Percentiles rank a stretch among this genome's conserved stretches.
Conservation (phyloP, 2,113 vertebrate species). For the Propithecus coquereli region DNA sequence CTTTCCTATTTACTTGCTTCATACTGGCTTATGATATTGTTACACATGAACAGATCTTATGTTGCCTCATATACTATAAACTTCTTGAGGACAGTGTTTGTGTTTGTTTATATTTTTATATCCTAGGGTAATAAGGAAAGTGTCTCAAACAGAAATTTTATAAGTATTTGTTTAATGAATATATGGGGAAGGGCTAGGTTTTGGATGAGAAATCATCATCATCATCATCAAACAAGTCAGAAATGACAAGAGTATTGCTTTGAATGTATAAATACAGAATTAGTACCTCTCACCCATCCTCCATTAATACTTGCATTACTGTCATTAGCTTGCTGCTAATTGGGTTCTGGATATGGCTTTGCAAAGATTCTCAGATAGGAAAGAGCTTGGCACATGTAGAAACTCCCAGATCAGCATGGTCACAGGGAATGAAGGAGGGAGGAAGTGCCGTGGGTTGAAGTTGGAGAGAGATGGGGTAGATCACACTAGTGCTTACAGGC, state of each 20-base stretch:
- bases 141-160: background rate
- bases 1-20: background rate
- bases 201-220: background rate
- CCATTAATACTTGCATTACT: background rate
- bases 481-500: background rate
- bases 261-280: background rate
- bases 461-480: background rate
- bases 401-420: background rate
- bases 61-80: background rate
- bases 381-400: background rate
- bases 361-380: background rate
- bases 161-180: background rate
- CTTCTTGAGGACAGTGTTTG: background rate
- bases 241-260: background rate
- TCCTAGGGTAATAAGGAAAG: background rate
- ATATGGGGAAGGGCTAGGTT: background rate
- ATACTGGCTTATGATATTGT: background rate
- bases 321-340: background rate
- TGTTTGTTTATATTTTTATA: background rate
- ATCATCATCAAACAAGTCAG: background rate
- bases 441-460: background rate
- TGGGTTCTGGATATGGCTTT: background rate
- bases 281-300: background rate
- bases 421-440: too few species aligned
- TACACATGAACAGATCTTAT: background rate